phyloP scores from a whole-genome alignment of 2,113 vertebrate species.

The Tragelaphus strepsiceros region DNA sequence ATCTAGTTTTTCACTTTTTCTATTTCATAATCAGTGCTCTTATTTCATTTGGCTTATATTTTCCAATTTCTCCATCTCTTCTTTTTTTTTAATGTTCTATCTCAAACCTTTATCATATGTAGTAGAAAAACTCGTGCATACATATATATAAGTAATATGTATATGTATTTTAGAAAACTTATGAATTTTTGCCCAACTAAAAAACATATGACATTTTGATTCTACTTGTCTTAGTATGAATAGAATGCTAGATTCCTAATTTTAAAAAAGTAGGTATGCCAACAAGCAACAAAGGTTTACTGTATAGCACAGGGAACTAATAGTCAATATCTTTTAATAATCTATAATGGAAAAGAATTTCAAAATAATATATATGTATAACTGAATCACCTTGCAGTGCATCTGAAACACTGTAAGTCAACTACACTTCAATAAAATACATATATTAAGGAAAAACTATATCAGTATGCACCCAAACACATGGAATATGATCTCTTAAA shows the following conservation, averaged over 20 bases:
- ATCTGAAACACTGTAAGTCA: not conserved
- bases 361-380: not conserved
- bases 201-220: not conserved
- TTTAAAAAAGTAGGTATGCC: not conserved
- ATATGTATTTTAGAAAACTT: not conserved
- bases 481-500: not conserved
- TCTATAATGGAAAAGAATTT: not conserved
- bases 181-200: not conserved
- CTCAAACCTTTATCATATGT: not conserved
- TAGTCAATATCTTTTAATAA: not conserved
- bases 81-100: not conserved
- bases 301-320: not conserved
- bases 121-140: not conserved
- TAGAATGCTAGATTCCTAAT: not conserved
- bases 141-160: not conserved
- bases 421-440: not conserved
- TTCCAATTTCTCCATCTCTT: not conserved
- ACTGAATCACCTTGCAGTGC: not conserved
- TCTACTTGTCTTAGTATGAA: not conserved
- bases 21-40: not conserved
- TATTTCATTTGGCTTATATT: not conserved
- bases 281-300: not conserved
- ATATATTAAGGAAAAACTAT: not conserved
- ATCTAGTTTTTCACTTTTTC: not conserved
- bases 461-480: not conserved